Evolutionary conservation across 2,797 vertebrate genomes (phyloP), one percentile per base, ranked within the genome.

Genomic region (Tangara arthus): DNA sequence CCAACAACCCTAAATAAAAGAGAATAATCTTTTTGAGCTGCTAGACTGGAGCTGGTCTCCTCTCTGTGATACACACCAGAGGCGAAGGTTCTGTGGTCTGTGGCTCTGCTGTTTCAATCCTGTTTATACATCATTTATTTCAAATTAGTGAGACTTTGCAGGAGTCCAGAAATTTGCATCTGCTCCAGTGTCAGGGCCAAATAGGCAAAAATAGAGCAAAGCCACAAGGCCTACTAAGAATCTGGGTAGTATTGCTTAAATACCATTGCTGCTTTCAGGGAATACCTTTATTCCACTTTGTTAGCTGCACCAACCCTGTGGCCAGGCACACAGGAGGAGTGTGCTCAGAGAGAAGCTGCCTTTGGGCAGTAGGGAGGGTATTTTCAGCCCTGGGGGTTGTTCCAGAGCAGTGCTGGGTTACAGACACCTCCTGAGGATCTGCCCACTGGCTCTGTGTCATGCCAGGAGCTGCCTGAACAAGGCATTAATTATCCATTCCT

Each of bases 101-200:
- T 2, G 8, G n/a, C 77, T 93, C 53, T 81, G 50, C 59, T 78
- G 41, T 65, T 94, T 85, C 79, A 79, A 16, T 86, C 44, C 23
- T 86, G 18, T 59, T 95, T 80, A 83, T 92, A 59, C 59, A 76
- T 79, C 13, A 55, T 83, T 82, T 87, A 80, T 91, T 91, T 88
- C 72, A 86, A 85, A 83, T 90, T 83, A 95, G 42, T 18, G 87
- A 79, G 65, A 42, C 59, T 68, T 69, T 69, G 55, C 55, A 72
- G 82, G 79, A 55, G 41, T 76, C 57, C 55, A 78, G 65, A 61
- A 68, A 75, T 91, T 77, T 82, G 50, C 65, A 76, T 92, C 84
- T 94, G 59, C 80, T 91, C 42, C 47, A 87, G 27, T 37, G 8
- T 66, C 55, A 37, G 77, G 41, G 56, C 77, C 41, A 77, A 15